phyloP scores from a whole-genome alignment of 2,113 vertebrate species.

The Mobula birostris region DNA sequence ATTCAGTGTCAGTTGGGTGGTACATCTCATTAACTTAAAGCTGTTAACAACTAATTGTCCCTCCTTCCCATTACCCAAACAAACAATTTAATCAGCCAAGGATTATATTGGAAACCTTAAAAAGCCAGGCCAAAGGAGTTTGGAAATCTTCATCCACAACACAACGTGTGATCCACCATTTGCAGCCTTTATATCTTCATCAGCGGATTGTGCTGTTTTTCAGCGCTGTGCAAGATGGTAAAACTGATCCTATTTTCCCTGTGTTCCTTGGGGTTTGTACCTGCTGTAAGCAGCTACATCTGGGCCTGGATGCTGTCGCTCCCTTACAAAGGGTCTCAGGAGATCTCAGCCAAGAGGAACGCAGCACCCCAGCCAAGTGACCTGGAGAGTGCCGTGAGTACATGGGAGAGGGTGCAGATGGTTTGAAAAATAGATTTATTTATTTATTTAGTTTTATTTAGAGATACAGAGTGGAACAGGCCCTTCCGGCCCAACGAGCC shows the following conservation, averaged over 20 bases:
- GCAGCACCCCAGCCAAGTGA: background rate
- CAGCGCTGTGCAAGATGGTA: background rate
- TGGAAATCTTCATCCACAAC: background rate
- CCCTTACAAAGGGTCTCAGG: constrained; percentile 61
- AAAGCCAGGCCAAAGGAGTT: background rate
- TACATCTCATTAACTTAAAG: constrained; percentile 68
- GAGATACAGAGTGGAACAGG: no score
- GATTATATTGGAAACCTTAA: background rate
- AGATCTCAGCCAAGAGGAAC: constrained; percentile 37
- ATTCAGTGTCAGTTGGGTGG: constrained; percentile 43
- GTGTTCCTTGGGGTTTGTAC: constrained; percentile 46
- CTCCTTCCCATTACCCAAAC: constrained; percentile 62
- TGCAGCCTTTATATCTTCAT: background rate
- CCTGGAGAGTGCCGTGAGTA: background rate
- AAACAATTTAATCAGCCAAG: constrained; percentile 57
- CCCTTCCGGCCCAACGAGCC: no score
- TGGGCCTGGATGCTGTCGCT: constrained; percentile 82
- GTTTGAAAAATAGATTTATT: no score
- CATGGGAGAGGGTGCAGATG: background rate
- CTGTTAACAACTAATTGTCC: constrained; percentile 81
- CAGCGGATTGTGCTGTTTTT: background rate
- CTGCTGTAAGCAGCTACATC: constrained; percentile 54
- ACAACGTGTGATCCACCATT: background rate
- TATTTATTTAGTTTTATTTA: no score
- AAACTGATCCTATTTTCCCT: constrained; percentile 38